Evolutionary conservation across 2,113 vertebrate genomes (phyloP), one percentile per base, ranked within the genome.

Genomic region (Polyodon spathula): DNA sequence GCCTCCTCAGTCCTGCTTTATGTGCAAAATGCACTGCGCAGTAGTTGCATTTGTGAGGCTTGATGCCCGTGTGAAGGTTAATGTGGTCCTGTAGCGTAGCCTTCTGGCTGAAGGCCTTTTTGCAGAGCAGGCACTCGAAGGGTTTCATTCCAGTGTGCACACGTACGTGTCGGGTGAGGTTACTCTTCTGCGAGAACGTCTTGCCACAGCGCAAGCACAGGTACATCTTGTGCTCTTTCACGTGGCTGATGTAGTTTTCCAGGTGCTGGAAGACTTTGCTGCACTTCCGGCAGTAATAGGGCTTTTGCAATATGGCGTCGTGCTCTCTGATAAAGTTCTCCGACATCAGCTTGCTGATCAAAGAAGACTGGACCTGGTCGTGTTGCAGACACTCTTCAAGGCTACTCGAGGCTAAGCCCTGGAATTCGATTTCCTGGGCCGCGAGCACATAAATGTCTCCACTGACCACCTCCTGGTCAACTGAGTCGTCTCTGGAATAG

Each of bases 71-170:
- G 72, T 92, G 89, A 64, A 94, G 88, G 51, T 90, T 92, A 44
- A 94, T 71, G 68, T 95, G 91, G 63, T 92, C 89, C 75, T 92
- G 89, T 6, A 95, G 84, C 0, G 81, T 87, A 39, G 88, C 88
- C 66, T 89, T 93, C 61, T 90, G 88, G 1, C 88, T 89, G 66
- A 94, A 94, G 0, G 89, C 92, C 77, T 91, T 89, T 69, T 91
- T 54, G 70, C 91, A 94, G 53, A 94, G 84, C 16, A 86, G 82
- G 72, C 93, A 93, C 60, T 91, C 85, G 69, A 93, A 92, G 8
- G 89, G 91, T 27, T 91, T 81, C 65, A 90, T 84, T 4, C 87
- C 88, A 65, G 89, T 89, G 76, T 94, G 90, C 3, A 88, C 77
- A 1, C 79, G 83, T 56, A 93, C 87, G 56, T 93, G 92, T 2